Base-by-base conservation (phyloP, 1,140 invertebrate species). In the Sesamia nonagrioides region DNA sequence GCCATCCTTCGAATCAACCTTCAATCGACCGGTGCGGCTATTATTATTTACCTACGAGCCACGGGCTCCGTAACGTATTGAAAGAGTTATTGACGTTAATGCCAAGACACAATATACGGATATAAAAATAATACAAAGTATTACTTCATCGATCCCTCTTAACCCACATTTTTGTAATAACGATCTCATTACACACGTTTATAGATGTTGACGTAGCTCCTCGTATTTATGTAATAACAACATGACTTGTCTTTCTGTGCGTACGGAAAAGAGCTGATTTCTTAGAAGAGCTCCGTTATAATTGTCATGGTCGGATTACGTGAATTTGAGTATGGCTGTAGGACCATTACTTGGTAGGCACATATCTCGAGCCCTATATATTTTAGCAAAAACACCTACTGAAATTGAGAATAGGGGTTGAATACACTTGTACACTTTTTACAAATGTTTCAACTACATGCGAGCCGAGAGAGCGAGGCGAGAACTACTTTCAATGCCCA, bases 161-260 rank as follows among this genome's bases (percentile, higher is more conserved):
- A 58, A 58, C 54, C 54, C 21, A 58, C 54, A 58, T 58, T 27
- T 21, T 33, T 58, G n/a, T 9, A 27, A 58, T 58, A 27, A 58
- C 54, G 54, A 13, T 58, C 54, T 58, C 54, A 58, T 58, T 58
- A 58, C 54, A 13, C 21, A 13, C 54, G 21, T 9, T 63, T 58
- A 40, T 63, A 42, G 3, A 40, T 2, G 37, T 37, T 40, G 37
- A 58, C 18, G 56, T 61, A 35, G 7, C 9, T 17, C 37, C 37
- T 42, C 61, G 5, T 45, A 66, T 66, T 66, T 42, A 66, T 42
- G 8, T 66, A 66, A 66, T 66, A 42, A 66, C 61, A 42, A 13
- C 17, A 42, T 42, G 61, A 66, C 61, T 66, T 66, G 61, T 42
- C 37, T 17, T 66, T 40, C 17, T 42, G 6, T 63, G n/a, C 1